Percentiles rank a stretch among this genome's conserved stretches.
phyloP scores from a whole-genome alignment of 37 sponge, comb jelly and placozoan species.

The Tethya wilhelma region DNA sequence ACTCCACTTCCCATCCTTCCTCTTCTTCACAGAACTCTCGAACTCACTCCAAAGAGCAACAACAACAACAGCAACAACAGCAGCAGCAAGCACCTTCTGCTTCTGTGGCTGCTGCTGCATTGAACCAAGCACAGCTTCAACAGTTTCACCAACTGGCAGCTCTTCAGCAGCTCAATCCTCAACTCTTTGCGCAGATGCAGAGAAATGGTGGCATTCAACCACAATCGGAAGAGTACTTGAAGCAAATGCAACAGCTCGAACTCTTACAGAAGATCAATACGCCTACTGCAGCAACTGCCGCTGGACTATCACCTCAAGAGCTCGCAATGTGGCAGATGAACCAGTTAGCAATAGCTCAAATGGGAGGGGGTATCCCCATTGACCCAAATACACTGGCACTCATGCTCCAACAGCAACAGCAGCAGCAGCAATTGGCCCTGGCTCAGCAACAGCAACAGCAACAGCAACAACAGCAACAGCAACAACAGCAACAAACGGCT shows the following conservation, averaged over 20 bases:
- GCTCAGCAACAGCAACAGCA: slow-evolving; percentile 9
- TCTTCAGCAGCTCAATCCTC: slow-evolving; percentile 29
- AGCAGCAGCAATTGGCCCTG: slow-evolving; percentile 27
- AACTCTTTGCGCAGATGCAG: slow-evolving; percentile 13
- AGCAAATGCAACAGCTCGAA: slow-evolving; percentile 26
- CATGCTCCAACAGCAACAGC: slow-evolving; percentile 54
- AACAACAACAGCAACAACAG: slow-evolving; percentile 21
- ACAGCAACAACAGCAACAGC: slow-evolving; percentile 47
- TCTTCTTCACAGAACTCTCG: background rate
- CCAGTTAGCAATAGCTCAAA: background rate
- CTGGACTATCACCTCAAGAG: background rate
- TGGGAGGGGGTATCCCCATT: slow-evolving; percentile 14
- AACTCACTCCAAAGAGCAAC: slow-evolving; percentile 1
- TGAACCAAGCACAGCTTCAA: slow-evolving; percentile 32
- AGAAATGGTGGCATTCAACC: background rate
- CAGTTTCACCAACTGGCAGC: slow-evolving; percentile 26
- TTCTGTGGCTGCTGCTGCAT: background rate
- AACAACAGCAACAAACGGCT: slow-evolving; percentile 28
- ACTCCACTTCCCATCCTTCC: slow-evolving; percentile 10
- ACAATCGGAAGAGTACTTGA: slow-evolving; percentile 42
- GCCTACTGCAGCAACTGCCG: background rate
- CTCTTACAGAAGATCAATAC: slow-evolving; percentile 4
- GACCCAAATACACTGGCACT: slow-evolving; percentile 31
- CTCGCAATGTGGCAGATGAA: background rate
- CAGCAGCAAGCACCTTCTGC: slow-evolving; percentile 4